Percentiles rank a stretch among this genome's conserved stretches.
Evolutionary conservation across 2,888 invertebrate genomes (phyloP).

Genomic region (Tetragnatha montana): DNA sequence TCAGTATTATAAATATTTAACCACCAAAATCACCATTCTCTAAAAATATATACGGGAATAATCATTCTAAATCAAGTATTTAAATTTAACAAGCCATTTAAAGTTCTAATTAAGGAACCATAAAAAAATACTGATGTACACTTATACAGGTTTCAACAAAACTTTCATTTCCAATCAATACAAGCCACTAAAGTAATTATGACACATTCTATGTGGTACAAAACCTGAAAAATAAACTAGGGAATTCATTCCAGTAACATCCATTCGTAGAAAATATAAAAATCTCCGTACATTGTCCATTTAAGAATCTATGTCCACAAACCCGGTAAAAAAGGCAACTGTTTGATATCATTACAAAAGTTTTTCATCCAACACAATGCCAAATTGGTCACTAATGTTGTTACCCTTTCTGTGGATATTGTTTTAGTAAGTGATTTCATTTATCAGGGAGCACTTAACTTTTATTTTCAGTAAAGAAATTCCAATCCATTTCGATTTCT

Average conservation of each 20-base stretch:
- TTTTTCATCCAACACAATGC: constrained; percentile 55
- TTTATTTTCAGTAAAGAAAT: constrained; percentile 45
- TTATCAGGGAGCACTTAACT: constrained; percentile 60
- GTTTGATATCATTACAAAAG: constrained; percentile 64
- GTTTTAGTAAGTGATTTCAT: constrained; percentile 63
- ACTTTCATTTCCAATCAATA: neutral
- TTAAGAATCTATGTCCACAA: constrained; percentile 37
- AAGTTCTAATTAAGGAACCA: too few relatives aligned
- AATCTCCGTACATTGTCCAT: constrained; percentile 33
- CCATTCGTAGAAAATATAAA: neutral
- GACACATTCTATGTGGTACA: neutral
- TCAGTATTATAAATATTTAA: too few relatives aligned
- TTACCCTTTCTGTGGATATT: constrained; percentile 51
- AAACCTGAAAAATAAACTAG: neutral
- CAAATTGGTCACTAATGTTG: constrained; percentile 60
- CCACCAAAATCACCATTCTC: too few relatives aligned
- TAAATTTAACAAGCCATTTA: too few relatives aligned
- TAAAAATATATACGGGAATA: too few relatives aligned
- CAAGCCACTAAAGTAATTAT: neutral
- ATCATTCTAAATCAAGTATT: too few relatives aligned
- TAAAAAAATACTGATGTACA: too few relatives aligned
- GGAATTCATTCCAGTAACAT: neutral
- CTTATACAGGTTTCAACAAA: too few relatives aligned
- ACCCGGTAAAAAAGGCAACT: constrained; percentile 23
- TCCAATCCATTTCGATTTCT: constrained; percentile 39